phyloP scores from a whole-genome alignment of 2,113 vertebrate genomes.

The Dipodomys ordii region DNA sequence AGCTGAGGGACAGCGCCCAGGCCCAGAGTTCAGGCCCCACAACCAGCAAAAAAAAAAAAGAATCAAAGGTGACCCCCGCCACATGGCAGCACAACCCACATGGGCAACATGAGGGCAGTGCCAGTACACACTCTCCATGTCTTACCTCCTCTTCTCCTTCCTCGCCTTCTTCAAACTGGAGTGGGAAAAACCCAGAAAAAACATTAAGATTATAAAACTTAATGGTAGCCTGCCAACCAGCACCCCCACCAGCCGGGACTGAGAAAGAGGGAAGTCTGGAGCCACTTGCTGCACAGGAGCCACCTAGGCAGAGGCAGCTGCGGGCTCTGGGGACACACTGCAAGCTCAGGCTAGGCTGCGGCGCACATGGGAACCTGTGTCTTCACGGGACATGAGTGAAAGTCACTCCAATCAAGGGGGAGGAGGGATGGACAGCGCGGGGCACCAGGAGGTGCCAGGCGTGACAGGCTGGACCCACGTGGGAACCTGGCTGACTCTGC shows the following conservation, averaged over 20 bases:
- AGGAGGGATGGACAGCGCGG: fast-evolving
- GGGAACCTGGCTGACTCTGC: background rate
- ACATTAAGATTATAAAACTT: background rate
- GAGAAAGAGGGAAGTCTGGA: background rate
- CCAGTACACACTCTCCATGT: no score
- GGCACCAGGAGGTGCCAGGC: fast-evolving
- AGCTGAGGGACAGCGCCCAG: no score
- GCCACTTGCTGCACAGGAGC: fast-evolving
- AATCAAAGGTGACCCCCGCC: no score
- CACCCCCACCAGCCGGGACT: background rate
- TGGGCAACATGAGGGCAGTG: no score
- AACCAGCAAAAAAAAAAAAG: no score
- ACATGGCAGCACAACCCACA: no score
- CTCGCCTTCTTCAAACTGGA: constrained; percentile 98
- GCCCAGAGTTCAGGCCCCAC: no score
- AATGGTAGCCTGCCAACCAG: fast-evolving
- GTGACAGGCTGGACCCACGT: fast-evolving
- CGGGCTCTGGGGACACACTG: fast-evolving
- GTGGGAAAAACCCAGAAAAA: constrained; percentile 63
- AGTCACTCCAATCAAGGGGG: background rate
- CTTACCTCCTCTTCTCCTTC: constrained; percentile 98
- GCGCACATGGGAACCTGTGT: no score
- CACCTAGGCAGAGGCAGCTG: background rate
- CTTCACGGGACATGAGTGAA: background rate
- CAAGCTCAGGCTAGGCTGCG: background rate